These are phyloP conservation scores for Tarsius wallacei DNA, from an alignment of 2,797 vertebrate species.

Conservation along the genomic window DNA sequence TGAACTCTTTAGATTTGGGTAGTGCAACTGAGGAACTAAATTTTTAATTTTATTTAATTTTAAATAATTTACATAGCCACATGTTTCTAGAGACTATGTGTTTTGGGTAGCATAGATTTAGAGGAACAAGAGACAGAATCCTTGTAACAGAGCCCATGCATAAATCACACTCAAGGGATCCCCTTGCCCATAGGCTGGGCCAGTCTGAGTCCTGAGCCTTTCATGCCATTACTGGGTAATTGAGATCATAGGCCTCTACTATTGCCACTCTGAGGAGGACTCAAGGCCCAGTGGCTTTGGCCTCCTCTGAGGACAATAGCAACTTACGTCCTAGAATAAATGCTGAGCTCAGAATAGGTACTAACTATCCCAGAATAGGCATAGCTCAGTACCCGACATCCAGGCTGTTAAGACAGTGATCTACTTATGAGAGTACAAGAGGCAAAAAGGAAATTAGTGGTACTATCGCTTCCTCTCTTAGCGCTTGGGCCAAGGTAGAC, in stretches of 20 bases:
- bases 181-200: background rate
- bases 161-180: background rate
- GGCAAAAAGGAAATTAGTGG: background rate
- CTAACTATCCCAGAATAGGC: background rate
- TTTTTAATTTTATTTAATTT: constrained; percentile 6
- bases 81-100: background rate
- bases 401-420: background rate
- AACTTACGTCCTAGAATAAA: background rate
- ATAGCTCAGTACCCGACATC: background rate
- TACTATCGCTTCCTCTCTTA: background rate
- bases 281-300: background rate
- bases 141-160: background rate
- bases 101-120: background rate
- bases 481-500: background rate
- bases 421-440: background rate
- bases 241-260: background rate
- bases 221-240: background rate
- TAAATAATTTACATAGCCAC: background rate
- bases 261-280: background rate
- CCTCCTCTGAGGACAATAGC: background rate
- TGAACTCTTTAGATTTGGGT: background rate
- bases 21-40: background rate
- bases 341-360: background rate
- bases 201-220: background rate
- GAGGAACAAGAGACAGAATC: background rate